phyloP scores from a whole-genome alignment of 2,888 invertebrate genomes.

The Dasysyrphus tricinctus region DNA sequence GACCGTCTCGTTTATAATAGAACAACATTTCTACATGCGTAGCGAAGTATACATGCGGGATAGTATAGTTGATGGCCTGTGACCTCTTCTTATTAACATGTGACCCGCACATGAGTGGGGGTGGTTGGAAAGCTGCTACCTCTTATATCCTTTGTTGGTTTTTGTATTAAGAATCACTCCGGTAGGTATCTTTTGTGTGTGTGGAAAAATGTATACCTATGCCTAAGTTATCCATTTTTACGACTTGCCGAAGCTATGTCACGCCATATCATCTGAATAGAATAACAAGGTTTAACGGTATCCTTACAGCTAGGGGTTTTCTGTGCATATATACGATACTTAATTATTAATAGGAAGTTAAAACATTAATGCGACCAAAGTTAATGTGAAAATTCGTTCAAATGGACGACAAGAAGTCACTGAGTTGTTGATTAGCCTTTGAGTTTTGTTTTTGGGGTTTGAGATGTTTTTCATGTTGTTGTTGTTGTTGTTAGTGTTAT shows the following conservation, averaged over 20 bases:
- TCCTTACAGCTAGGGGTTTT: not conserved
- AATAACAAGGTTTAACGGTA: slow-evolving; percentile 38
- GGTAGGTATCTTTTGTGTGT: slow-evolving; percentile 44
- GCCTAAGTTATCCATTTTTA: slow-evolving; percentile 64
- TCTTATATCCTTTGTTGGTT: not conserved
- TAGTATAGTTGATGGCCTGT: slow-evolving; percentile 66
- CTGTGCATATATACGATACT: slow-evolving; percentile 47
- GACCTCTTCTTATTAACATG: slow-evolving; percentile 73
- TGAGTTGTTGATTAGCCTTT: slow-evolving; percentile 69
- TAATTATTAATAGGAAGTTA: slow-evolving; percentile 74
- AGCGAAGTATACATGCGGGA: not conserved
- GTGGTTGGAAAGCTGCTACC: not conserved
- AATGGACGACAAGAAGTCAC: slow-evolving; percentile 60
- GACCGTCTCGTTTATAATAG: slow-evolving; percentile 48
- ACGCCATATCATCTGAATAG: slow-evolving; percentile 58
- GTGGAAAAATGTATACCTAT: slow-evolving; percentile 64
- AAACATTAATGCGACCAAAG: slow-evolving; percentile 73
- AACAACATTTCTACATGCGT: slow-evolving; percentile 21
- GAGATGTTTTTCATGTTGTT: slow-evolving; percentile 34
- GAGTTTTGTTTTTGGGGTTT: slow-evolving; percentile 27
- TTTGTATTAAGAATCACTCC: slow-evolving; percentile 17
- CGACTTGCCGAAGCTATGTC: slow-evolving; percentile 43
- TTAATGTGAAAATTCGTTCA: slow-evolving; percentile 65
- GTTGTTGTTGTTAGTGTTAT: not conserved
- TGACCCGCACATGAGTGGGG: slow-evolving; percentile 25